Evolutionary conservation across 2,113 vertebrate genomes (phyloP).

Genomic region (Nasalis larvatus): DNA sequence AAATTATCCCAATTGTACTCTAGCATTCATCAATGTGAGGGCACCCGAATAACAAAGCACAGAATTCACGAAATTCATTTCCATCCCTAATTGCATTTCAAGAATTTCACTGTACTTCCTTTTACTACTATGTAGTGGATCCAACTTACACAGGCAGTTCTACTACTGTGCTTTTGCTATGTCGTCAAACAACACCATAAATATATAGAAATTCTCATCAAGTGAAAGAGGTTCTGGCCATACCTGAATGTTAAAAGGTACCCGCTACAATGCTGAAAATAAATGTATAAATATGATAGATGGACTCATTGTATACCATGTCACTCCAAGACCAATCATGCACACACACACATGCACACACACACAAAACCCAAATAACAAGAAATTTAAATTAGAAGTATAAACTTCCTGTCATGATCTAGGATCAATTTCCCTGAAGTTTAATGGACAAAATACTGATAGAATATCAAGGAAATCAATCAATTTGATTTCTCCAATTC

Average conservation of each 20-base stretch:
- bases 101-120: not conserved
- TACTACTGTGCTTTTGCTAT: not conserved
- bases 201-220: not conserved
- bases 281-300: not conserved
- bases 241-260: not conserved
- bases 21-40: not conserved
- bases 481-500: not conserved
- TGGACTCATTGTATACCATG: not conserved
- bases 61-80: not conserved
- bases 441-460: not conserved
- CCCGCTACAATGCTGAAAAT: not conserved
- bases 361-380: not conserved
- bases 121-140: not conserved
- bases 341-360: not conserved
- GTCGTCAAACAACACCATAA: not conserved
- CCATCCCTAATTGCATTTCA: not conserved
- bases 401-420: not conserved
- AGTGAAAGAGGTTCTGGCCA: not conserved
- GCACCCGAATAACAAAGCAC: not conserved
- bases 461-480: not conserved
- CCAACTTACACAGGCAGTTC: not conserved
- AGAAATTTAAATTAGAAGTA: not conserved
- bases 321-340: not conserved
- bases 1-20: not conserved
- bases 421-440: not conserved